Conservation (phyloP, 2,888 invertebrate species). For the Drosophila borealis region DNA sequence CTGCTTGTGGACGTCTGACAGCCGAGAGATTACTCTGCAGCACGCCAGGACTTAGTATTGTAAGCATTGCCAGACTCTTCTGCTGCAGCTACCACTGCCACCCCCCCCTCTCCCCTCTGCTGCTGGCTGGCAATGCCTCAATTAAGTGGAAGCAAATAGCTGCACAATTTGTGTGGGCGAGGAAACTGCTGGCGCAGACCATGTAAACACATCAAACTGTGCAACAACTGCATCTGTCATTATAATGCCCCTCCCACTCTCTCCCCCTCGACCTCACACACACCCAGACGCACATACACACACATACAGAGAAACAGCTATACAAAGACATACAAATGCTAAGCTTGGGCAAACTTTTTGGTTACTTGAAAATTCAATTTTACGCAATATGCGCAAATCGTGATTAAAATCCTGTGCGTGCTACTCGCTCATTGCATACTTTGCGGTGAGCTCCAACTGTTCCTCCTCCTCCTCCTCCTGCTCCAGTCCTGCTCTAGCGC, state of each 20-base stretch:
- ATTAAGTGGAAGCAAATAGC: slow-evolving; percentile 64
- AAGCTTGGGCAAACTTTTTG: slow-evolving; percentile 46
- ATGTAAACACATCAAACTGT: slow-evolving; percentile 45
- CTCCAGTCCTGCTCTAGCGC: too few species aligned
- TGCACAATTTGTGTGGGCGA: slow-evolving; percentile 16
- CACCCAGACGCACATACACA: not conserved
- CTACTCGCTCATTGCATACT: slow-evolving; percentile 54
- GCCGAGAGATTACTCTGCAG: slow-evolving; percentile 53
- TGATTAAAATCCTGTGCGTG: slow-evolving; percentile 73
- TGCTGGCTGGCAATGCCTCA: slow-evolving; percentile 38
- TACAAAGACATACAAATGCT: slow-evolving; percentile 23
- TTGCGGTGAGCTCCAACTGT: slow-evolving; percentile 20
- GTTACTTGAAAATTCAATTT: slow-evolving; percentile 80
- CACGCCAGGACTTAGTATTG: slow-evolving; percentile 64
- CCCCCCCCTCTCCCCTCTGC: not conserved
- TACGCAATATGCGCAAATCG: slow-evolving; percentile 81
- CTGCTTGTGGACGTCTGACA: slow-evolving; percentile 41
- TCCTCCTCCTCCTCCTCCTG: too few species aligned
- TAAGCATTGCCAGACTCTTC: slow-evolving; percentile 45
- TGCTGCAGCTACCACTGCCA: slow-evolving; percentile 1
- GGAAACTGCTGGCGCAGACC: slow-evolving; percentile 15
- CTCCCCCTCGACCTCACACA: not conserved
- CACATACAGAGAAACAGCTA: slow-evolving; percentile 3
- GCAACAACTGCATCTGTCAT: slow-evolving; percentile 55
- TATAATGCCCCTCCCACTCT: slow-evolving; percentile 19